Base-by-base conservation (phyloP, 2,113 vertebrate species). In the Carassius auratus region DNA sequence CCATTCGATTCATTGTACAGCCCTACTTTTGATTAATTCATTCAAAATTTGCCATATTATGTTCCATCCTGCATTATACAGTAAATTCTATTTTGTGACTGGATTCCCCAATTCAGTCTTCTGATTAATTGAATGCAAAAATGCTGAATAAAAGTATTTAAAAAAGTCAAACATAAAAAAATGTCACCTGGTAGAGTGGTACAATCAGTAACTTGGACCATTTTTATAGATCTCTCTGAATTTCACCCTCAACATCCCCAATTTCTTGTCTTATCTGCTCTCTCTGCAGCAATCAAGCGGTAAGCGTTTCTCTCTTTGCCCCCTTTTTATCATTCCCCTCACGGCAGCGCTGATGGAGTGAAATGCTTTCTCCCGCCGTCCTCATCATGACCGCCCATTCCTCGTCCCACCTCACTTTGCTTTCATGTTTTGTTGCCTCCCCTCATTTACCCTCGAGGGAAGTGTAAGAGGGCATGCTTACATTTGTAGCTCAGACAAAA, bases 261-360 rank as follows among this genome's bases (percentile, higher is more conserved):
- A 38, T 64, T 84, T 87, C 57, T 71, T 59, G 14, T 57, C 62
- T 71, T 33, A 76, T 73, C 86, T 71, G 81, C 50, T 84, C 61
- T 76, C 79, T 69, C 71, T 23, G 59, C n/a, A 73, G 30, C 85
- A 84, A 64, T 26, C 66, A 78, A 15, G 23, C 74, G 82, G 66
- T 84, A 83, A 87, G 78, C 89, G 78, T 69, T 76, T 86, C 82
- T 76, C 64, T 81, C 81, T 75, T 76, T 86, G 86, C 36, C 55
- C 64, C 1, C 64, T 73, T 81, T 86, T 82, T 23, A 6, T 87
- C 81, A 76, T 26, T 86, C 79, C 86, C 88, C 52, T 84, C 42
- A 86, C 62, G 23, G 42, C 21, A 33, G 84, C 64, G n/a, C 42
- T 83, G 78, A 74, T 61, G 61, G n/a, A 82, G 42, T 85, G 26